phyloP scores from a whole-genome alignment of 2,113 vertebrate species.

The Stegostoma tigrinum region DNA sequence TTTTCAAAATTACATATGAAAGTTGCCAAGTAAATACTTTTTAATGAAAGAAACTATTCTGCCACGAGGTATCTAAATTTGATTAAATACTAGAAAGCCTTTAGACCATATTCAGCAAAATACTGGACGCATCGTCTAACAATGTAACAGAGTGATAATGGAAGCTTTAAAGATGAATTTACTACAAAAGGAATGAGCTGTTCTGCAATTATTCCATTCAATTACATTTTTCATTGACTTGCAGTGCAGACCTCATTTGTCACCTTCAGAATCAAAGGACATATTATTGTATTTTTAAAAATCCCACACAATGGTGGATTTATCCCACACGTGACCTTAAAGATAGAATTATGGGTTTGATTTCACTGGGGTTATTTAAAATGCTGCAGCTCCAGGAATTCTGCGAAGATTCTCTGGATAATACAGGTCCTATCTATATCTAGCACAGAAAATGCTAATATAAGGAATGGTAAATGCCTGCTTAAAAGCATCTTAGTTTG shows the following conservation, averaged over 20 bases:
- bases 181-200: neutral
- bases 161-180: neutral
- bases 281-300: neutral
- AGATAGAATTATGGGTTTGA: neutral
- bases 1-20: neutral
- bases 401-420: neutral
- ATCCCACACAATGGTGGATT: neutral
- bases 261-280: neutral
- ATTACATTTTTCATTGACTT: neutral
- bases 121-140: neutral
- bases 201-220: neutral
- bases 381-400: neutral
- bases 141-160: neutral
- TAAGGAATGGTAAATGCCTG: neutral
- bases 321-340: neutral
- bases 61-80: neutral
- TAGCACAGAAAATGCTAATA: neutral
- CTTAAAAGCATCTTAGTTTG: neutral
- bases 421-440: too few species aligned
- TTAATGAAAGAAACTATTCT: neutral
- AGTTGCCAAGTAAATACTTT: neutral
- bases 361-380: neutral
- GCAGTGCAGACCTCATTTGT: neutral
- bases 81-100: neutral
- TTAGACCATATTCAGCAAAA: neutral